Percentiles rank a stretch among this genome's conserved stretches.
Evolutionary conservation across 1,140 invertebrate genomes (phyloP).

Genomic region (Monomorium pharaonis): DNA sequence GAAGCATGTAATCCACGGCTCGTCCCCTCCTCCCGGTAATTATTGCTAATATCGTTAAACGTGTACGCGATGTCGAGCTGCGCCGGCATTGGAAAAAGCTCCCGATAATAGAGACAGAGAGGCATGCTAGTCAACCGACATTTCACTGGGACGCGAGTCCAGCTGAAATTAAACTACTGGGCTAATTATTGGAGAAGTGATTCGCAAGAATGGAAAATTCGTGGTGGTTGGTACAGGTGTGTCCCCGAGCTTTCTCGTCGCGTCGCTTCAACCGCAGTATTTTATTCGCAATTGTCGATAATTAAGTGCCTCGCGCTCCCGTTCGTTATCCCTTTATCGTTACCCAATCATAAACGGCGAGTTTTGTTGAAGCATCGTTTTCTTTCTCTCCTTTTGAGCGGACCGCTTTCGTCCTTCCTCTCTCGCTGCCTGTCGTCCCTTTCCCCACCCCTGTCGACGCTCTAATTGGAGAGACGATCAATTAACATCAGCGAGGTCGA

Average conservation of each 20-base stretch:
- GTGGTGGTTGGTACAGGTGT: conserved; percentile 49
- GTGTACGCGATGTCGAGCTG: neutral
- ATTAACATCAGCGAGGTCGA: conserved; percentile 61
- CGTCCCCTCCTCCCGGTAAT: conserved; percentile 38
- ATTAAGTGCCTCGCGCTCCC: conserved; percentile 60
- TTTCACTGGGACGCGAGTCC: conserved; percentile 38
- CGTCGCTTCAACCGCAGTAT: conserved; percentile 44
- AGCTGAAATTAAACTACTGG: conserved; percentile 52
- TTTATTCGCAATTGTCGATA: conserved; percentile 73
- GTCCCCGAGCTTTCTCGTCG: neutral
- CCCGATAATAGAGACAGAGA: neutral
- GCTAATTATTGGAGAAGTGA: conserved; percentile 64
- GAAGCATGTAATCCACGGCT: conserved; percentile 20
- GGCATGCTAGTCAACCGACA: neutral
- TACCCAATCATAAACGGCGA: conserved; percentile 45
- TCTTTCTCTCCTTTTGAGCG: conserved; percentile 3
- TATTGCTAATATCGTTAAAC: conserved; percentile 66
- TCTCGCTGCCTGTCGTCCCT: neutral
- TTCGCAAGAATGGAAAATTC: conserved; percentile 60
- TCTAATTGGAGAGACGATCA: conserved; percentile 67
- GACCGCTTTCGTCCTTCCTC: neutral
- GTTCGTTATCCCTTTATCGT: neutral
- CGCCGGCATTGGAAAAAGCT: neutral
- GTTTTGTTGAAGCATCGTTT: conserved; percentile 52
- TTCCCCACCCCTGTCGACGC: conserved; percentile 9